Base-by-base conservation (phyloP, 92 coral and sea anemone species). In the Phenganax subtilis region DNA sequence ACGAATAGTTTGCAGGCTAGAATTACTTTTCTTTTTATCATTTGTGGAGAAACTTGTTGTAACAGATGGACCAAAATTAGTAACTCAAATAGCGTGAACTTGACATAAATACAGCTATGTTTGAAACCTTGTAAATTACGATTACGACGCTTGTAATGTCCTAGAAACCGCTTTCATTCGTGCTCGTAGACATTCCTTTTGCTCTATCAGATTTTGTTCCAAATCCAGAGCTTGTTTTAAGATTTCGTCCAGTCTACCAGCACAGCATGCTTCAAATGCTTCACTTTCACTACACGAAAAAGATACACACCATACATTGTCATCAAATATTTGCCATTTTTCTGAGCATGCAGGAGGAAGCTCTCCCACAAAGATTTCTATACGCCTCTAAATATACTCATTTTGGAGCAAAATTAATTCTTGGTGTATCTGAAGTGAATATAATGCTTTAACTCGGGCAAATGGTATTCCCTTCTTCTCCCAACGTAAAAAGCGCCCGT, bases 181-280 rank as follows among this genome's bases (percentile, higher is more conserved):
- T 62, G 86, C 90, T 81, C 80, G 88, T 80, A 96, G 71, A 52
- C 90, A 93, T 69, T 96, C 99, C 75, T 96, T 96, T 85, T 96
- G 96, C 72, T 85, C 93, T 85, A 89, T 90, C 68, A 96, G 87
- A 86, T 92, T 91, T 81, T 75, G 90, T 88, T 96, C 99, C 81
- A 91, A 84, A 76, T 90, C 90, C 47, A 87, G 80, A 28, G 92
- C 91, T 81, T 96, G 96, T 51, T 87, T 89, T 71, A 96, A 89
- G 71, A 96, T 85, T 81, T 90, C 96, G 70, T 96, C 96, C 70
- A 96, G 81, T 75, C 93, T 86, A 28, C 96, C 87, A 0, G 97
- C 94, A 76, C 93, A 93, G 72, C 89, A 89, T 57, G 90, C 89
- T 78, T 96, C 99, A 78, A 96, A 96, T 37, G 97, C 88, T 84